Evolutionary conservation across 1,140 invertebrate genomes (phyloP), one percentile per base, ranked within the genome.

Genomic region (Helicorthomorpha holstii): DNA sequence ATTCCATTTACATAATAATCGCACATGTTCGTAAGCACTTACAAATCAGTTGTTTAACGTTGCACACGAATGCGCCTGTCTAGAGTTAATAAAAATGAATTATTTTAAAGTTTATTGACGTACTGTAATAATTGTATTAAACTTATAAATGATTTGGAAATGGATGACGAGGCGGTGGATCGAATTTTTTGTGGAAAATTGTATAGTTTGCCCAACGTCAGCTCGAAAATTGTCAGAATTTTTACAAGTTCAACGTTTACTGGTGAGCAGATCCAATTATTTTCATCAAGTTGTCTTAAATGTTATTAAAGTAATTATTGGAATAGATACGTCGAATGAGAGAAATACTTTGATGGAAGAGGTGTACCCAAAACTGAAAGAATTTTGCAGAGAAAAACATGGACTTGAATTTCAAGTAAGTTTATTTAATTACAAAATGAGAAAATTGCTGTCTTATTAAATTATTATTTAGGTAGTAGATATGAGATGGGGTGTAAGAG

Each of bases 181-280:
- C 75, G 82, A 45, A 92, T 98, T 57, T 92, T 97, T 66, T 73
- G 79, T 4, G 94, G 94, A 16, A 83, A 80, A 1, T 70, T 97
- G 56, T 82, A 89, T 61, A 81, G 82, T 34, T 69, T 98, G 54
- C 93, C 93, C 1, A 82, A 91, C 1, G 86, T 97, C 27, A 93
- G 90, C 67, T 96, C 92, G 0, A 97, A 96, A 74, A 94, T 98
- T 61, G 93, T 97, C 19, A 76, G 94, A 54, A 97, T 98, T 60
- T 98, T 98, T 64, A 98, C 93, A 16, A 95, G 91, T 63, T 97
- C 93, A 0, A 98, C 94, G 0, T 98, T 98, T 63, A 97, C 94
- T 65, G 92, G 91, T 94, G 75, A 73, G 60, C 48, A 46, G 3
- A 23, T 25, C 2, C 16, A 34, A 34, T 7, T 34, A 34, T 16